Conservation (phyloP, 2,888 invertebrate species). For the Slavum lentiscoides region DNA sequence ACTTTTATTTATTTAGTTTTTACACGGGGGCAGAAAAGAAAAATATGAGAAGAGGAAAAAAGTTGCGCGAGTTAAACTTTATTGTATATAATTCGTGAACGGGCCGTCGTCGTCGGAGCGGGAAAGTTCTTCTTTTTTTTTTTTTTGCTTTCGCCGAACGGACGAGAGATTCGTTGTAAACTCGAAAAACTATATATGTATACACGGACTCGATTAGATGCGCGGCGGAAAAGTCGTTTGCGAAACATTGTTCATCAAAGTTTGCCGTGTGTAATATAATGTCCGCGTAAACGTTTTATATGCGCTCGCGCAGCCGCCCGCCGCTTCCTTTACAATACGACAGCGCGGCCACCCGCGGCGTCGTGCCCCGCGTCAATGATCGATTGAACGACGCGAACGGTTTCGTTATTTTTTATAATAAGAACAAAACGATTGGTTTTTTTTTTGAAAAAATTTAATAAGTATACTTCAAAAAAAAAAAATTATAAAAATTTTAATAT, state of each 20-base stretch:
- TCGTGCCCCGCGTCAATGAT: too few relatives aligned
- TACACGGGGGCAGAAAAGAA: constrained; percentile 19
- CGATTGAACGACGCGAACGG: too few relatives aligned
- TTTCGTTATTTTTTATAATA: too few relatives aligned
- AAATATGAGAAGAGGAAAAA: constrained; percentile 25
- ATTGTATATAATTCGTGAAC: constrained; percentile 40
- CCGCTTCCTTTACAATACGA: too few relatives aligned
- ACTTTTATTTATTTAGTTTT: constrained; percentile 24
- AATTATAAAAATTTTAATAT: too few relatives aligned
- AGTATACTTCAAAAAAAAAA: too few relatives aligned
- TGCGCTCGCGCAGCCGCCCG: background rate
- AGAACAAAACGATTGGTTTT: too few relatives aligned
- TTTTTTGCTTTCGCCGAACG: constrained; percentile 1
- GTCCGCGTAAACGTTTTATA: constrained; percentile 31
- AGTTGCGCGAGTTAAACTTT: constrained; percentile 29
- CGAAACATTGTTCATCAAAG: constrained; percentile 41
- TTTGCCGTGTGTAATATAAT: constrained; percentile 6
- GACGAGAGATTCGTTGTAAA: constrained; percentile 15
- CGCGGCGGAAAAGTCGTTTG: constrained; percentile 30
- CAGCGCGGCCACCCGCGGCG: too few relatives aligned
- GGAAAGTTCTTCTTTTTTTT: background rate
- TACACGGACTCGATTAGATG: constrained; percentile 27
- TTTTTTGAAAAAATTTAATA: too few relatives aligned
- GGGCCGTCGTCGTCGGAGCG: constrained; percentile 19
- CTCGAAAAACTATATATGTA: constrained; percentile 17